Conservation (phyloP, 2,113 vertebrate species). For the Crypturellus undulatus region DNA sequence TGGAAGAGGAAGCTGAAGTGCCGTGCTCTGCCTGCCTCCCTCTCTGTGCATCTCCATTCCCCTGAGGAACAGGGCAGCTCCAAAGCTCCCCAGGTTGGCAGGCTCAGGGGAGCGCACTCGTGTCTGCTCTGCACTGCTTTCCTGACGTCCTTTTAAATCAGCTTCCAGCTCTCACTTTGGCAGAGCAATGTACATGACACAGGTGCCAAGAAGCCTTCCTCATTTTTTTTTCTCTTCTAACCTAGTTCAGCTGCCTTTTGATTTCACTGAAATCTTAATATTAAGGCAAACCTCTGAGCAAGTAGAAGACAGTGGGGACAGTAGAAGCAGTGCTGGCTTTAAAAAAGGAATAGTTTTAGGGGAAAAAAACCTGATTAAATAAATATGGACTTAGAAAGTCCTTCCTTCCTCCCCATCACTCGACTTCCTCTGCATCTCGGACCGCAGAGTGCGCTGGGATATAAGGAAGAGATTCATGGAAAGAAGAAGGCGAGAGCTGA, state of each 20-base stretch:
- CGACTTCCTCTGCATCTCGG: not conserved
- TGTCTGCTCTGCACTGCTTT: not conserved
- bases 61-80: accelerated
- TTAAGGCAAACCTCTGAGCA: not conserved
- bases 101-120: not conserved
- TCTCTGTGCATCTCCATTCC: not conserved
- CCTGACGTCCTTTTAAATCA: not conserved
- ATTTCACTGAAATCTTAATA: not conserved
- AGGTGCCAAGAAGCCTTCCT: not conserved
- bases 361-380: not conserved
- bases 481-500: not conserved
- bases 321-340: not conserved
- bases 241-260: not conserved
- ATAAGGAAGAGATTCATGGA: not conserved
- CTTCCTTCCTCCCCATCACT: not conserved
- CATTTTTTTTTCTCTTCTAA: not conserved
- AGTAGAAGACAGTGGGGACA: not conserved
- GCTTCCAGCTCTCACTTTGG: not conserved
- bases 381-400: not conserved
- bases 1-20: not conserved
- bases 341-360: not conserved
- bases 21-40: not conserved
- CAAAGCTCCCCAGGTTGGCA: not conserved
- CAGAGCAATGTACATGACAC: not conserved
- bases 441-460: not conserved